Base-by-base conservation (phyloP, 2,113 vertebrate genomes). In the Nothoprocta perdicaria region DNA sequence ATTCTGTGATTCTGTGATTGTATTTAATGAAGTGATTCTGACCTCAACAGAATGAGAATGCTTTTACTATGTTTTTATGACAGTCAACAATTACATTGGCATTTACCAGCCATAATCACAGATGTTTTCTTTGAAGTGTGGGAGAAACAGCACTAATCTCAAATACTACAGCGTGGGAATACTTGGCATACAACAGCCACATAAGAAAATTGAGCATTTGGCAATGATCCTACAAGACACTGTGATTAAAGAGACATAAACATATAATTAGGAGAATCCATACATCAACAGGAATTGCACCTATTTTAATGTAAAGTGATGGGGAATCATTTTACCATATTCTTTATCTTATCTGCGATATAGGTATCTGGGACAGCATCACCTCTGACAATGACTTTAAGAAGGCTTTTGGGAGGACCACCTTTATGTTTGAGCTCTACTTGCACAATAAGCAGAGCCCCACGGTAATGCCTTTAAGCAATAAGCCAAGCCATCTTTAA, bases 61-160 rank as follows among this genome's bases (percentile, higher is more conserved):
- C 66, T 86, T 85, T 88, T 89, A 69, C 74, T 88, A 61, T 21
- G 92, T 90, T 76, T 85, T 80, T 84, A 90, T 93, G 77, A 79
- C 78, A 95, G 94, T 88, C 74, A 90, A 90, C 71, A 90, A 86
- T 58, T 86, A 91, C 69, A 62, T 66, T 3, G 78, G 66, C 90
- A 96, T 95, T 96, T 96, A 88, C 83, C 93, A 94, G 93, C 80
- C 92, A 79, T 86, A 92, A 94, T 80, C 86, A 90, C 86, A 95
- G 88, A 94, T 94, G 90, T 92, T 94, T 86, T 66, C 83, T 75
- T 26, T 86, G 83, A 88, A 81, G 78, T 90, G 88, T 90, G 86
- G 86, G 43, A 95, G 90, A 94, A 93, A 92, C 74, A 94, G 35
- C 62, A 40, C 40, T 86, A 27, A 95, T 81, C 73, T 94, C 46